Conservation (phyloP, 1,140 invertebrate genomes). For the Trachymyrmex septentrionalis region DNA sequence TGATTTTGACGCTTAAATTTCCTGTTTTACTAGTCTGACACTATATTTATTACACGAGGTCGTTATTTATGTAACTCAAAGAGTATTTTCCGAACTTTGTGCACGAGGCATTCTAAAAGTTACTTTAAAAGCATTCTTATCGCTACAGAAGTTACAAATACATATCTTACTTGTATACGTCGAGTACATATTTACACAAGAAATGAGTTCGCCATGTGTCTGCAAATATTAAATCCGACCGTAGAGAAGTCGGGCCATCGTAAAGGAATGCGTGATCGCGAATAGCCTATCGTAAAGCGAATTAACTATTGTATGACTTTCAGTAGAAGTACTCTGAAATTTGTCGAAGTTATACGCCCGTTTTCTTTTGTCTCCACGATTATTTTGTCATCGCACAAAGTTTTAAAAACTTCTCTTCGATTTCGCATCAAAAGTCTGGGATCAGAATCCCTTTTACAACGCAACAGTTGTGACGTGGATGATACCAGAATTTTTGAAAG, state of each 20-base stretch:
- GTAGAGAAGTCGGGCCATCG: not conserved
- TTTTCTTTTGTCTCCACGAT: not conserved
- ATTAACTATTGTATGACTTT: not conserved
- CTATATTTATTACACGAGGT: not conserved
- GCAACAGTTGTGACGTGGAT: not conserved
- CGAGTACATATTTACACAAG: conserved; percentile 43
- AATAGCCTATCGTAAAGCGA: not conserved
- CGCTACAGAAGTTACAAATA: not conserved
- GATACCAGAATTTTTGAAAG: not conserved
- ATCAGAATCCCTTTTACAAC: not conserved
- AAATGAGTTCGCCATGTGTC: not conserved
- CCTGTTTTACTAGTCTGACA: not conserved
- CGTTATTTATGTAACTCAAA: not conserved
- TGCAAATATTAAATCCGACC: conserved; percentile 37
- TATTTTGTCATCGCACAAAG: not conserved
- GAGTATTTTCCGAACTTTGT: not conserved
- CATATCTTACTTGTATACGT: conserved; percentile 15
- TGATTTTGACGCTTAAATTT: conserved; percentile 1
- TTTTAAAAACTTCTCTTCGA: not conserved
- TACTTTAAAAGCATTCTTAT: conserved; percentile 27
- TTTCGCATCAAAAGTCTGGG: not conserved
- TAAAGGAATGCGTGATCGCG: not conserved
- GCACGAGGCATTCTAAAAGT: not conserved
- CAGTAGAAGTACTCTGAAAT: not conserved
- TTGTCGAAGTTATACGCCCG: not conserved